phyloP scores from a whole-genome alignment of 2,888 invertebrate genomes.

The Enoplolaimus lenunculus region DNA sequence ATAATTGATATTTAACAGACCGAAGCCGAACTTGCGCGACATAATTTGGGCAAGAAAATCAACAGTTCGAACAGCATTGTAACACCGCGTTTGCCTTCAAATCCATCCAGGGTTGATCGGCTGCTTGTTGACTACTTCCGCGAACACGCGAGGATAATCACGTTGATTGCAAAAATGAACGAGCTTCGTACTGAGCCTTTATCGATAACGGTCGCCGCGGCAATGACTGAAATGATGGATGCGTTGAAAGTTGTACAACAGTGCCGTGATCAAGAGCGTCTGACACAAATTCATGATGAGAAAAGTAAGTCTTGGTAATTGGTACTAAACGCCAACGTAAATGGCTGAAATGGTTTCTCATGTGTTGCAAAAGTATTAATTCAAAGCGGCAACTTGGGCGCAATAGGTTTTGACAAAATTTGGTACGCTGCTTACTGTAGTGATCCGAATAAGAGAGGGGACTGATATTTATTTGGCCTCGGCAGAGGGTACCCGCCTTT shows the following conservation, averaged over 20 bases:
- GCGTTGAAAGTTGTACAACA: conserved; percentile 59
- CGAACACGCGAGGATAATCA: conserved; percentile 56
- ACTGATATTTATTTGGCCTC: too few relatives aligned
- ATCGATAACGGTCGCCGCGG: conserved; percentile 55
- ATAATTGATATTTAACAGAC: too few relatives aligned
- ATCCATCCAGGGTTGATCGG: conserved; percentile 61
- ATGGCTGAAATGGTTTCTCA: too few relatives aligned
- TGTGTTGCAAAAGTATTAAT: too few relatives aligned
- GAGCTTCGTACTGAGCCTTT: conserved; percentile 53
- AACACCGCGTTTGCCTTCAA: conserved; percentile 60
- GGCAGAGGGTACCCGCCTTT: too few relatives aligned
- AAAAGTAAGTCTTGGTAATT: background rate
- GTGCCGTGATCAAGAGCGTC: conserved; percentile 43
- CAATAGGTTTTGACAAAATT: too few relatives aligned
- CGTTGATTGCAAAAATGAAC: conserved; percentile 61
- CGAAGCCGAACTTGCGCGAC: conserved; percentile 52
- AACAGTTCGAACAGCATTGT: conserved; percentile 61
- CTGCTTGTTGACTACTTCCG: conserved; percentile 63
- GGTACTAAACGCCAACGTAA: too few relatives aligned
- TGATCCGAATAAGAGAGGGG: too few relatives aligned
- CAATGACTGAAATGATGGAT: conserved; percentile 58
- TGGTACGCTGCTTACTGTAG: too few relatives aligned
- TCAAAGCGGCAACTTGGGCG: too few relatives aligned
- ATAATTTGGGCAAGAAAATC: conserved; percentile 62
- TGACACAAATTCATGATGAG: background rate